Base-by-base conservation (phyloP, 2,113 vertebrate genomes). In the Ascaphus truei region DNA sequence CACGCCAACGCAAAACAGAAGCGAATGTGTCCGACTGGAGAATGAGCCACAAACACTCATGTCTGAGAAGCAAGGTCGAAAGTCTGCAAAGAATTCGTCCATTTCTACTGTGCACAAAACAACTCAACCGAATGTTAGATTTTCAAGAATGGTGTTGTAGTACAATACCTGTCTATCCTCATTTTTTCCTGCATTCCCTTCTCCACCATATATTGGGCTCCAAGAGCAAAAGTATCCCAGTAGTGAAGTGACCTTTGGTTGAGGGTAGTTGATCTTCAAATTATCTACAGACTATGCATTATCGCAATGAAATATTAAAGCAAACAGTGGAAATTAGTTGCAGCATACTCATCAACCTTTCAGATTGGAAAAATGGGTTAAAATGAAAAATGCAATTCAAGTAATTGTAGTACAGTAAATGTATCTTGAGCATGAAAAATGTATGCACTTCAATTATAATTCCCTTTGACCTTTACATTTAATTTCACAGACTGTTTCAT, bases 401-500 rank as follows among this genome's bases (percentile, higher is more conserved):
- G 55, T 59, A 68, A 68, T 68, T 59, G 31, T 68, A 61, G 45
- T 57, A 48, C 43, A 61, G 45, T 60, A 45, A 61, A 41, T 60
- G 67, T 61, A 56, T 71, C 43, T 50, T 39, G 56, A 52, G 56
- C 47, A 71, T 71, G 34, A 39, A 60, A 52, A 71, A 71, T 71
- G 57, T 43, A 61, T 61, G 67, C 56, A 71, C 67, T 71, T n/a
- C 3, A 62, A 48, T 62, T 23, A 69, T 72, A 77, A 65, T 63
- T 41, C 59, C 43, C 23, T 73, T 73, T 76, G 47, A 71, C 53
- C 57, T 76, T 75, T 64, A 68, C 41, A 64, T 73, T 57, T 22
- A 66, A 51, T 77, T 74, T 75, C 30, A 60, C 66, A 72, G 31
- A 6, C 43, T 68, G 57, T 60, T 71, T 41, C 36, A 57, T 7